Base-by-base conservation (phyloP, 2,888 invertebrate species). In the Phortica okadai region DNA sequence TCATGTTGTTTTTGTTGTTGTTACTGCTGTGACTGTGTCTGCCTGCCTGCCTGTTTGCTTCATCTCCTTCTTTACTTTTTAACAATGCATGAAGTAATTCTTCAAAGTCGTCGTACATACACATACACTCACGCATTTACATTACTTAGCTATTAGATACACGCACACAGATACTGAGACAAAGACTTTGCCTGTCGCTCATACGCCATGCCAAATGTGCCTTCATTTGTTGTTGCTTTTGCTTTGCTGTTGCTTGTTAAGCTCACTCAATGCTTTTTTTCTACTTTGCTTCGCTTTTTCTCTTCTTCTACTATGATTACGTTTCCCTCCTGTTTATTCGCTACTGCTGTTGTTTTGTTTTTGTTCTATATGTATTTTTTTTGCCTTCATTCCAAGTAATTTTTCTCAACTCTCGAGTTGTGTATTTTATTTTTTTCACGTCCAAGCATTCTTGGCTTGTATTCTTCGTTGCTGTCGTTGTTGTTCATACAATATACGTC, bases 351-450 rank as follows among this genome's bases (percentile, higher is more conserved):
- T 66, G 59, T 44, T 16, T 64, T 62, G 44, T 42, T 70, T 45
- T 73, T 64, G n/a, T 59, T 45, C 25, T 45, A 42, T 45, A 42
- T 59, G n/a, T 59, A 59, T 21, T 59, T 59, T 21, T 75, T 76
- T 67, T 58, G 56, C 69, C 75, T 85, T 78, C 79, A 76, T 87
- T 86, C 81, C 82, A 83, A 85, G 87, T 83, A 83, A 82, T 85
- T 86, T 87, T 86, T 83, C 83, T 86, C 78, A 73, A 25, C 77
- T 77, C 58, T 67, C 67, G 41, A 59, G n/a, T 69, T 45, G 45
- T 45, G 45, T 70, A 70, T 45, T 70, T 58, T 74, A 21, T 75
- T 56, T 14, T 42, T 62, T 45, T 50, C 64, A 25, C 64, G 54
- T 64, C 33, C 77, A 79, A 79, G 67, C 79, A 77, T 77, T 79